These are phyloP conservation scores for Rachycentron canadum DNA, from an alignment of 2,797 vertebrate species.

Conservation along the genomic window DNA sequence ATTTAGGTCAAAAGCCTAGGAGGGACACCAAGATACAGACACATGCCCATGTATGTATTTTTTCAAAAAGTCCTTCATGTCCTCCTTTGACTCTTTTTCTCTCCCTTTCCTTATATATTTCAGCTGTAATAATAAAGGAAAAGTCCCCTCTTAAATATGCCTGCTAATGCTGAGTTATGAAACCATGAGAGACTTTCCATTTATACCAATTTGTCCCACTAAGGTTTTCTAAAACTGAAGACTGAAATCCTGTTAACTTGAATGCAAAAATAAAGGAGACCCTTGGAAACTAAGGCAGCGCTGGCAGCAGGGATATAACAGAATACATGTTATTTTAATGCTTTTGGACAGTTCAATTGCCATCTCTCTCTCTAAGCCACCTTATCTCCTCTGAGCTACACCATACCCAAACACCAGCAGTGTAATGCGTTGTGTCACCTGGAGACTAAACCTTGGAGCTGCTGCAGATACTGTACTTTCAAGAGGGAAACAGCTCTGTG, in stretches of 20 bases:
- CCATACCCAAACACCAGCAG: conserved; percentile 26
- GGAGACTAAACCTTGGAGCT: conserved; percentile 28
- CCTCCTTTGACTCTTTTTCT: conserved; percentile 12
- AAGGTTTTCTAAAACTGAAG: conserved; percentile 39
- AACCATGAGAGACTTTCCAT: conserved; percentile 44
- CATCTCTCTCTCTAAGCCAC: conserved; percentile 40
- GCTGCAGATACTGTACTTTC: conserved; percentile 31
- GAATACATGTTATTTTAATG: conserved; percentile 62
- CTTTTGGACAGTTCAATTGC: conserved; percentile 67
- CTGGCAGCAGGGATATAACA: conserved; percentile 52
- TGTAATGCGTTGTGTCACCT: conserved; percentile 55
- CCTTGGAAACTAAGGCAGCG: conserved; percentile 62
- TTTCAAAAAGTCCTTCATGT: background rate
- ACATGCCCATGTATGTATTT: conserved; percentile 1
- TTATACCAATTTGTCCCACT: conserved; percentile 57
- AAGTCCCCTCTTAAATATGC: conserved; percentile 27
- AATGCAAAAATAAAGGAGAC: conserved; percentile 48
- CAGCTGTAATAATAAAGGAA: conserved; percentile 24
- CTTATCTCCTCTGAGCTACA: conserved; percentile 26
- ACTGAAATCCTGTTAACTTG: conserved; percentile 52
- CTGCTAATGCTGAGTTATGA: conserved; percentile 19
- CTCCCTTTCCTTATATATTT: background rate
- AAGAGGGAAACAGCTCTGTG: background rate
- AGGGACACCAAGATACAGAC: conserved; percentile 40
- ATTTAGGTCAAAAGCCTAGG: conserved; percentile 70